Evolutionary conservation across 1,140 invertebrate genomes (phyloP).

Genomic region (Belonocnema kinseyi): DNA sequence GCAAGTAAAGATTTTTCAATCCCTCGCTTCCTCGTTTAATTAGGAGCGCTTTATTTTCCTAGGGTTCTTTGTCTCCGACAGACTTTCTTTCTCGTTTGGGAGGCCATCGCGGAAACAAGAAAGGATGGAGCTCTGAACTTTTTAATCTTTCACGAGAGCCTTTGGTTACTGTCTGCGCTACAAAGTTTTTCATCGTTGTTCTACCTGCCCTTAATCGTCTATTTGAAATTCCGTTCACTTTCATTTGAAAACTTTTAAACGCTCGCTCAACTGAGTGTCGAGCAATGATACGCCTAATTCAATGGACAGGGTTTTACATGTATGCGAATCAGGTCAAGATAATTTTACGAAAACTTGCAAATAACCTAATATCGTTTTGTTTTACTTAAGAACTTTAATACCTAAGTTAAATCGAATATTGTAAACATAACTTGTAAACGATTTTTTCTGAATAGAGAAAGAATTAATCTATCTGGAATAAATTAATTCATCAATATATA

Average conservation of each 20-base stretch:
- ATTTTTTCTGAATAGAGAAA: too few relatives aligned
- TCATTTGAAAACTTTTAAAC: constrained; percentile 54
- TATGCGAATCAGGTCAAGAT: neutral
- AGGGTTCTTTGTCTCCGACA: constrained; percentile 59
- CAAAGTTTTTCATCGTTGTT: constrained; percentile 56
- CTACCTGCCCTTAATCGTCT: constrained; percentile 54
- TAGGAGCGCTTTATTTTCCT: constrained; percentile 68
- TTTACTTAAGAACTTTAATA: too few relatives aligned
- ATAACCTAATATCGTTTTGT: neutral
- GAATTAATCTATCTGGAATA: too few relatives aligned
- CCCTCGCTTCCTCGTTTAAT: constrained; percentile 65
- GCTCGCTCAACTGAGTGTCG: neutral
- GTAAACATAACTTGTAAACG: too few relatives aligned
- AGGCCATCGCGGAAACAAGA: constrained; percentile 45
- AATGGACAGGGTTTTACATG: neutral
- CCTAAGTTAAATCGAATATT: too few relatives aligned
- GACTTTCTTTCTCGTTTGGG: constrained; percentile 54
- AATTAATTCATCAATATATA: too few relatives aligned
- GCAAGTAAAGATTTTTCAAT: constrained; percentile 36
- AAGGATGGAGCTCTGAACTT: constrained; percentile 57
- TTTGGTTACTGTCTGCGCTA: constrained; percentile 43
- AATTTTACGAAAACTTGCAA: neutral
- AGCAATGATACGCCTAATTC: neutral
- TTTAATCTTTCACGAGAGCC: constrained; percentile 62
- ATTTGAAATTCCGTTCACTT: constrained; percentile 63